Evolutionary conservation across 2,113 vertebrate species (phyloP).

Genomic region (Pygoscelis adeliae): DNA sequence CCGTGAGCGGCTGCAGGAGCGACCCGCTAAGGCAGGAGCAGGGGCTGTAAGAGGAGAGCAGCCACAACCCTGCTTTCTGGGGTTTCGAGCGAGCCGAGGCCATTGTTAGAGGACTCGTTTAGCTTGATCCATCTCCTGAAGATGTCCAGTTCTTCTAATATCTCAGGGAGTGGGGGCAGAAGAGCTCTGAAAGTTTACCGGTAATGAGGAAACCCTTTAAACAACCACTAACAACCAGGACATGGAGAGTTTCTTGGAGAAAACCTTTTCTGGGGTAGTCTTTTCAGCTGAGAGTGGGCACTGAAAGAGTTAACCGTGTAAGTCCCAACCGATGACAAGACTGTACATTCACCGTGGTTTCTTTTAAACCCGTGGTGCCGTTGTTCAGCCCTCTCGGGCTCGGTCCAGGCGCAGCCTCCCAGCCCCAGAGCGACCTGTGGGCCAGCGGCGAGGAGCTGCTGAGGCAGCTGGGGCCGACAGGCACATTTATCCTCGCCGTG

Average conservation of each 20-base stretch:
- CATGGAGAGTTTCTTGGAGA: neutral
- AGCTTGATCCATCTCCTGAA: neutral
- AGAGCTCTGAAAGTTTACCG: neutral
- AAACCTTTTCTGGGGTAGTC: neutral
- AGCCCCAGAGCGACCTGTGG: neutral
- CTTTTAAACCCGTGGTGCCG: neutral
- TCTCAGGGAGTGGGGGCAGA: neutral
- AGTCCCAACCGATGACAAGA: neutral
- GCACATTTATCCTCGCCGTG: neutral
- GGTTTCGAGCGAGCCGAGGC: accelerated
- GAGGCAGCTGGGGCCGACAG: neutral
- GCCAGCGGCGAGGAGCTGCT: neutral
- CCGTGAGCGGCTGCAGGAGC: neutral
- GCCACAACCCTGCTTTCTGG: neutral
- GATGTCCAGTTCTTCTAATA: neutral
- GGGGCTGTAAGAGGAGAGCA: neutral
- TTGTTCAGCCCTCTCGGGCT: neutral
- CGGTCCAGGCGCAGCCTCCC: neutral
- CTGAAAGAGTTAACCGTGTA: neutral
- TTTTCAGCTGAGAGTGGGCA: neutral
- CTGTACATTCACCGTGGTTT: accelerated
- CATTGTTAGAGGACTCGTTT: accelerated
- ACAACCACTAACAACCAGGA: neutral
- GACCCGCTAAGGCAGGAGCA: neutral
- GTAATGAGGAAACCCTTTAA: neutral